Evolutionary conservation across 2,797 vertebrate genomes (phyloP).

Genomic region (Meriones psammophilus): DNA sequence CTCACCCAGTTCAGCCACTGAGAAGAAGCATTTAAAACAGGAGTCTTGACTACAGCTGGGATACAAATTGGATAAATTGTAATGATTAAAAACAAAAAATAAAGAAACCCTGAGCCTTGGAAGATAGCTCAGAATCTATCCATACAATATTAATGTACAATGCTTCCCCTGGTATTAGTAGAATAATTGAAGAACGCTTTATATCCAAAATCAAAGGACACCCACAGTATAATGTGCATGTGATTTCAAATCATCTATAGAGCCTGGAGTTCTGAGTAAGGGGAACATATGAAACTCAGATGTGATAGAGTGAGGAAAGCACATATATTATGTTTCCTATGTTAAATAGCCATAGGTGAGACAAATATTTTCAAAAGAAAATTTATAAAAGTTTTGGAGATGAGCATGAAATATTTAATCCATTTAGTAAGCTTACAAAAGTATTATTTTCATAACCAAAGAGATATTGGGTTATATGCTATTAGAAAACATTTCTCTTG

Average conservation of each 20-base stretch:
- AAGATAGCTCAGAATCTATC: background rate
- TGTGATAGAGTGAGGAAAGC: background rate
- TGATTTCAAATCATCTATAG: background rate
- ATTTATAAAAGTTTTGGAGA: background rate
- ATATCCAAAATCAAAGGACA: background rate
- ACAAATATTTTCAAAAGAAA: slow-evolving; percentile 2
- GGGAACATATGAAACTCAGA: background rate
- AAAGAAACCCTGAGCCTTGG: no score
- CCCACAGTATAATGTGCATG: background rate
- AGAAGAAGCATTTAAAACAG: background rate
- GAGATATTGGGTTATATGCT: background rate
- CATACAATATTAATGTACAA: background rate
- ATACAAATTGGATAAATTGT: no score
- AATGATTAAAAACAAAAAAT: no score
- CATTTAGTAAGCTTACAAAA: background rate
- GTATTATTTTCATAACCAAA: slow-evolving; percentile 25
- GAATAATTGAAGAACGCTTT: background rate
- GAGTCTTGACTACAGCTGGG: no score
- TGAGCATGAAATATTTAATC: background rate
- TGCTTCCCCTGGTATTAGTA: background rate
- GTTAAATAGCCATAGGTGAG: background rate
- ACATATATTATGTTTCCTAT: background rate
- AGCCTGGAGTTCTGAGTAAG: background rate
- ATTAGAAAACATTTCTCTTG: background rate
- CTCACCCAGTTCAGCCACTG: background rate